phyloP scores from a whole-genome alignment of 2,113 vertebrate species.

The Pelobates fuscus region DNA sequence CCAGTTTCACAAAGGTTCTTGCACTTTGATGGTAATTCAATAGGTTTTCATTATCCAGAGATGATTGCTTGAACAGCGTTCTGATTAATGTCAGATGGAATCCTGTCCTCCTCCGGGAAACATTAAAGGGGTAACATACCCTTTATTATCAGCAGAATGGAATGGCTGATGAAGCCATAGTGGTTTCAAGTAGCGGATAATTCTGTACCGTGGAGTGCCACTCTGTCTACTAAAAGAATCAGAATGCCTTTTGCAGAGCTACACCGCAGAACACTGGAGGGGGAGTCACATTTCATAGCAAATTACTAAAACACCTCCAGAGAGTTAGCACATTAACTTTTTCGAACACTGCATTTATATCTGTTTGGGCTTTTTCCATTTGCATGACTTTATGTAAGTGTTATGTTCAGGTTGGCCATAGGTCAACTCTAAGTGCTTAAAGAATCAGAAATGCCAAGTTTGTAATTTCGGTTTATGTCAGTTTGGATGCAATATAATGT shows the following conservation, averaged over 20 bases:
- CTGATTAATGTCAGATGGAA: slow-evolving; percentile 46
- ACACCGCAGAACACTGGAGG: slow-evolving; percentile 5
- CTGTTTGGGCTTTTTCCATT: too few species aligned
- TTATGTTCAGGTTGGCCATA: too few species aligned
- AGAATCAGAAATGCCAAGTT: too few species aligned
- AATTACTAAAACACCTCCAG: too few species aligned
- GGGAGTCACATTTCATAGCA: not conserved
- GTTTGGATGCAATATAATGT: too few species aligned
- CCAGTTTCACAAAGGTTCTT: slow-evolving; percentile 16
- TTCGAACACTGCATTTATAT: too few species aligned
- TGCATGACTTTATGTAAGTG: too few species aligned
- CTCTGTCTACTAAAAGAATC: slow-evolving; percentile 28
- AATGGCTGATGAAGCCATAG: slow-evolving; percentile 22
- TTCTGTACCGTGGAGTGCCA: slow-evolving; percentile 16
- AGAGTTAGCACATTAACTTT: too few species aligned
- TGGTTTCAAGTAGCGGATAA: slow-evolving; percentile 26
- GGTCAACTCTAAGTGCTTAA: too few species aligned
- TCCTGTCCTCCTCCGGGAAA: slow-evolving; percentile 33
- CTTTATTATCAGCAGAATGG: slow-evolving; percentile 27
- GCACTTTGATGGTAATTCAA: slow-evolving; percentile 34
- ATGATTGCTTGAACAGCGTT: slow-evolving; percentile 24
- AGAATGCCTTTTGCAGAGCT: not conserved
- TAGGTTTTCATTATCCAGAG: slow-evolving; percentile 28
- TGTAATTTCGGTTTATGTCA: too few species aligned
- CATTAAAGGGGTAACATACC: slow-evolving; percentile 39